Conservation (phyloP, 1,140 invertebrate genomes). For the Drosophila ogumai region DNA sequence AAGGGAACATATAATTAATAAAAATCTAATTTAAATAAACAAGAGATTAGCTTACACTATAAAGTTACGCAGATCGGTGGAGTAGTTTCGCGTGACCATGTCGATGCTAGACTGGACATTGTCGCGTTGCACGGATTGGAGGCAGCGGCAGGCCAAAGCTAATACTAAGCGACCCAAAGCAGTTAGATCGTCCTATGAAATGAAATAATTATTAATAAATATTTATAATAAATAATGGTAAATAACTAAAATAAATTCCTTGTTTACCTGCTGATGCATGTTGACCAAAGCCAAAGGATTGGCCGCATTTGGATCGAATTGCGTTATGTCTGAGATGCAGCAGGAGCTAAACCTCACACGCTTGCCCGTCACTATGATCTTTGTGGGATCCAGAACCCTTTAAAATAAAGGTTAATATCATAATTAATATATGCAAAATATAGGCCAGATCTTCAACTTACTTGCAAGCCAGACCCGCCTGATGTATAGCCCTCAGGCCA, state of each 20-base stretch:
- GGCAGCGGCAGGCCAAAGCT: slow-evolving; percentile 95
- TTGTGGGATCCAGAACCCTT: slow-evolving; percentile 94
- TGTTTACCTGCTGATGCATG: slow-evolving; percentile 89
- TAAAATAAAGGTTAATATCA: slow-evolving; percentile 62
- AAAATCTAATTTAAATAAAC: rapidly evolving
- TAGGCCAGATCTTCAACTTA: slow-evolving; percentile 55
- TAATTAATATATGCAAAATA: neutral
- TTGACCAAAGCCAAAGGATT: slow-evolving; percentile 87
- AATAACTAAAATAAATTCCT: too few relatives aligned
- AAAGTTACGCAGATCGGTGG: slow-evolving; percentile 96
- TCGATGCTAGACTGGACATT: slow-evolving; percentile 95
- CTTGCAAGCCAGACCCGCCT: slow-evolving; percentile 90
- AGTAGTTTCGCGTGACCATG: slow-evolving; percentile 94
- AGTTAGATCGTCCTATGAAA: slow-evolving; percentile 94
- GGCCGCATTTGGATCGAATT: slow-evolving; percentile 89
- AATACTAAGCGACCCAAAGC: slow-evolving; percentile 96
- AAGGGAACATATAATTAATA: neutral
- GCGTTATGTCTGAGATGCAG: slow-evolving; percentile 93
- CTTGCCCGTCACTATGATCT: slow-evolving; percentile 93
- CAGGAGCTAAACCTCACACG: slow-evolving; percentile 92
- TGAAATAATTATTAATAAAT: neutral
- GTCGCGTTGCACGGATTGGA: slow-evolving; percentile 93
- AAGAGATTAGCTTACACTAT: slow-evolving; percentile 89
- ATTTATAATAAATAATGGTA: neutral
- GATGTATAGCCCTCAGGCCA: slow-evolving; percentile 96